These are phyloP conservation scores for Atherix ibis DNA, from an alignment of 2,888 invertebrate genomes.

Conservation along the genomic window DNA sequence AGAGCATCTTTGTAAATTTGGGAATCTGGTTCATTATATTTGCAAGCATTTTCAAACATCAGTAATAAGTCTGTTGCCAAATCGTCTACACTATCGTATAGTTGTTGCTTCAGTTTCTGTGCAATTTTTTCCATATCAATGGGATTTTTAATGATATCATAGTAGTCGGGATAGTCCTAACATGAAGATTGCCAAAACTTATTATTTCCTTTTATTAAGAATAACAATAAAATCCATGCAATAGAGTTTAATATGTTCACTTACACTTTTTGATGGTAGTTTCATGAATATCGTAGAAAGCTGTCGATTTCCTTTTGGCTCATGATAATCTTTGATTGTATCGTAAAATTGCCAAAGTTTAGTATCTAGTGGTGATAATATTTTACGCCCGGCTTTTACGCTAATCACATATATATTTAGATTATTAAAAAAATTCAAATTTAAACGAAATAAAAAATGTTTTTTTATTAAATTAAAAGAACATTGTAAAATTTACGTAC, in stretches of 20 bases:
- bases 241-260: too few relatives aligned
- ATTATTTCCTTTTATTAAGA: neutral
- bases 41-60: slow-evolving; percentile 95
- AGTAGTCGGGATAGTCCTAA: slow-evolving; percentile 90
- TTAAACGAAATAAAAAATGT: slow-evolving; percentile 5
- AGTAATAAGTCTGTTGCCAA: slow-evolving; percentile 75
- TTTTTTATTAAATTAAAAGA: neutral
- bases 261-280: slow-evolving; percentile 71
- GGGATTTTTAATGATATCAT: slow-evolving; percentile 90
- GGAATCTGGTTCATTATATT: slow-evolving; percentile 94
- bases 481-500: slow-evolving; percentile 19
- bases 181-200: slow-evolving; percentile 12
- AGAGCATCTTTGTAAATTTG: slow-evolving; percentile 95
- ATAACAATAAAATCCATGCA: too few relatives aligned
- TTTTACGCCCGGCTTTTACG: slow-evolving; percentile 22
- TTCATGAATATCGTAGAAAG: slow-evolving; percentile 90
- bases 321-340: slow-evolving; percentile 75
- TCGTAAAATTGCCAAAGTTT: slow-evolving; percentile 78
- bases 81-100: slow-evolving; percentile 71
- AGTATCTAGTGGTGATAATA: slow-evolving; percentile 46
- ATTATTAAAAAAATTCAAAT: slow-evolving; percentile 4
- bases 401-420: slow-evolving; percentile 5
- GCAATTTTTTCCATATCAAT: slow-evolving; percentile 93
- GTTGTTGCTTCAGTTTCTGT: slow-evolving; percentile 59
- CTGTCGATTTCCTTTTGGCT: slow-evolving; percentile 69